Evolutionary conservation across 2,113 vertebrate genomes (phyloP), one percentile per base, ranked within the genome.

Genomic region (Ariopsis seemanni): DNA sequence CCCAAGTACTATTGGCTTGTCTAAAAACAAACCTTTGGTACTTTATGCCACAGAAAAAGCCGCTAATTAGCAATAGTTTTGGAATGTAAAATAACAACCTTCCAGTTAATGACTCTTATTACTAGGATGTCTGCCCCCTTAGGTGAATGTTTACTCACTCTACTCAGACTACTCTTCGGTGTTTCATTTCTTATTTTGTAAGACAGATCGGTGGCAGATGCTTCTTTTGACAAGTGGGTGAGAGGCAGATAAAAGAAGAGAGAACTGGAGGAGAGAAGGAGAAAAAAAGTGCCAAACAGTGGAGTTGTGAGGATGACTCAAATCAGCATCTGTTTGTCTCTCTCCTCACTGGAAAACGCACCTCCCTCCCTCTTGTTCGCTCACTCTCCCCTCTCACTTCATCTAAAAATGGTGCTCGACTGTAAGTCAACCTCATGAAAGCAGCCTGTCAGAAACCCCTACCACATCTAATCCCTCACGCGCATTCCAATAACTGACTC

Each of bases 241-340:
- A 58, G 84, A 72, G 60, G 15, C 30, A 75, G 42, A 57, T 30
- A 58, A 22, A 62, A 74, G 42, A 65, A 72, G 85, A 82, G 65
- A 60, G 22, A 87, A 20, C 34, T 50, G 42, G 11, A 57, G 58
- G 50, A 55, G 67, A 55, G 71, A 83, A 42, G 30, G 53, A 83
- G 65, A 87, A 82, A 72, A 72, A 83, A 55, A 58, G 69, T 87
- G 81, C 86, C 86, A 87, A 87, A 77, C 69, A 77, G 18, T 82
- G 71, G n/a, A 87, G 86, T 87, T 87, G 86, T 87, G 86, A 83
- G 81, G 58, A 87, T 87, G 86, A 87, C 78, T 87, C 86, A 87
- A 50, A 87, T 83, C 84, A 85, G 81, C 86, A 57, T 88, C 87
- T 85, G 71, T 88, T 69, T 88, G 52, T 84, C 80, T 86, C 80